A percentile compares a stretch with the other conserved stretches of the same genome.
These are phyloP conservation scores for Aurelia aurita DNA, from an alignment of 30 jellyfish, hydroid and myxozoan species.

Conservation along the genomic window DNA sequence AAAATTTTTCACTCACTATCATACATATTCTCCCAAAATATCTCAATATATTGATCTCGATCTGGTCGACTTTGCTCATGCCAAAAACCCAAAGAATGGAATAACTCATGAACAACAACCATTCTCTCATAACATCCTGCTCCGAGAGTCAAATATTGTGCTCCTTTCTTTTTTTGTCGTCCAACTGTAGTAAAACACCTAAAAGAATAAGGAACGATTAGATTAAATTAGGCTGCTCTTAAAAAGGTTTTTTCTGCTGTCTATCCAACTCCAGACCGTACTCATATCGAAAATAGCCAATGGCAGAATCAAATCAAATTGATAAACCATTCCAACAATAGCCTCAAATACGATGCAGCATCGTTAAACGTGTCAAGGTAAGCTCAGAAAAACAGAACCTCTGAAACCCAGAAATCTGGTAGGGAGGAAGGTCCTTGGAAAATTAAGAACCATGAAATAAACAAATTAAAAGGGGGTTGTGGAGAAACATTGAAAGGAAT, in stretches of 20 bases:
- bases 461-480: too few species aligned
- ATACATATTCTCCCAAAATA: conserved; percentile 75
- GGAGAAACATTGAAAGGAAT: too few species aligned
- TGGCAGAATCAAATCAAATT: too few species aligned
- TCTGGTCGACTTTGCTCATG: conserved; percentile 81
- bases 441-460: too few species aligned
- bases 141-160: conserved; percentile 53
- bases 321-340: too few species aligned
- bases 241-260: background rate
- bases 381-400: too few species aligned
- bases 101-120: conserved; percentile 54
- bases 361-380: too few species aligned
- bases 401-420: too few species aligned
- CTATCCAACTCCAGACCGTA: too few species aligned
- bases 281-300: background rate
- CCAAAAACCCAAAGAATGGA: conserved; percentile 73
- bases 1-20: conserved; percentile 19
- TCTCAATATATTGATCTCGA: conserved; percentile 62
- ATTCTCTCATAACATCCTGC: conserved; percentile 26
- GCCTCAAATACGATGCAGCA: too few species aligned
- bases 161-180: conserved; percentile 24
- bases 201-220: background rate
- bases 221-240: background rate
- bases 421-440: too few species aligned
- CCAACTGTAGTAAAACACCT: conserved; percentile 77